phyloP scores from a whole-genome alignment of 2,888 invertebrate genomes.

The Ormyrus nitidulus region DNA sequence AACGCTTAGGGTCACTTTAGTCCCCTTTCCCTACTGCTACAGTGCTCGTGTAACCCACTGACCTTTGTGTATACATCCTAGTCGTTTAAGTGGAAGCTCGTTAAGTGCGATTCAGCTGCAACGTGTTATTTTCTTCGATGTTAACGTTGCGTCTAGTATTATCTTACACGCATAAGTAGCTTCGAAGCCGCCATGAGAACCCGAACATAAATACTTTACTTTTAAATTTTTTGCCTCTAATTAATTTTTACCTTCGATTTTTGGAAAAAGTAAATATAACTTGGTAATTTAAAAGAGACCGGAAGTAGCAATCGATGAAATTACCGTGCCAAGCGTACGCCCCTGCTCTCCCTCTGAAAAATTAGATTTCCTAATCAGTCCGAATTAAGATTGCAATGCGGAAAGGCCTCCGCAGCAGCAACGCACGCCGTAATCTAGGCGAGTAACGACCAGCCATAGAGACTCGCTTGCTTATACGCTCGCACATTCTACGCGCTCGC shows the following conservation, averaged over 20 bases:
- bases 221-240: too few species aligned
- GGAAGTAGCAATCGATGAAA: too few species aligned
- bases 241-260: too few species aligned
- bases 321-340: too few species aligned
- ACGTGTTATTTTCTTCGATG: conserved; percentile 38
- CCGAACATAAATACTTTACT: too few species aligned
- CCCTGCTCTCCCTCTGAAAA: not conserved
- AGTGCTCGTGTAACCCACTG: conserved; percentile 51
- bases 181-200: not conserved
- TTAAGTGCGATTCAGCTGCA: conserved; percentile 55
- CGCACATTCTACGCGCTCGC: conserved; percentile 3
- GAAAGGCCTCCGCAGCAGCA: not conserved
- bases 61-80: conserved; percentile 58
- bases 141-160: conserved; percentile 12
- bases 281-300: too few species aligned
- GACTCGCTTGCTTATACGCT: too few species aligned
- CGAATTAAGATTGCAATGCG: not conserved
- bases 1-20: conserved; percentile 36
- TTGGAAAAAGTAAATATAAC: too few species aligned
- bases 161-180: conserved; percentile 12
- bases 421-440: too few species aligned
- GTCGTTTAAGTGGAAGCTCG: conserved; percentile 57
- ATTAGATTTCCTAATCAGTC: conserved; percentile 7
- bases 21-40: conserved; percentile 22
- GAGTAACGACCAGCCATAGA: too few species aligned